Base-by-base conservation (phyloP, 2,113 vertebrate genomes). In the Myocastor coypus region DNA sequence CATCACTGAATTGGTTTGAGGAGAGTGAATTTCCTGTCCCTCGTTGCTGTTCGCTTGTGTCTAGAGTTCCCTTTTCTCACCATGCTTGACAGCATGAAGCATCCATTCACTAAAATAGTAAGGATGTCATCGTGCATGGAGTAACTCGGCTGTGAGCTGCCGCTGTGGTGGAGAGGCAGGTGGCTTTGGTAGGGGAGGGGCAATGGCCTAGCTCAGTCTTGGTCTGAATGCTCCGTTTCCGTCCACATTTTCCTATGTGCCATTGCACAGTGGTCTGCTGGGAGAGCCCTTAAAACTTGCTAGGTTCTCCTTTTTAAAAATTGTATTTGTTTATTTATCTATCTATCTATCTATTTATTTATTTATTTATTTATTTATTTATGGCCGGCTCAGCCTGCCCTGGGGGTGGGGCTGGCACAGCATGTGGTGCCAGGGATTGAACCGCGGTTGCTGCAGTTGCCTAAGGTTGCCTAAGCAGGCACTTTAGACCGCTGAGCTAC, bases 1-100 rank as follows among this genome's bases (percentile, higher is more conserved):
- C 87, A 93, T n/a, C 61, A 52, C 92, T 94, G 85, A 86, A 40
- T 97, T 92, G 64, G 81, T 87, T 68, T 93, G 87, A 95, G 80
- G 89, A 88, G 30, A 86, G 52, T 87, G 71, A 89, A 87, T 83
- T 46, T 42, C 55, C 68, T 55, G 26, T 34, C 80, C n/a, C 61
- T 91, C 50, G 24, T 83, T 81, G 6, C 92, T 71, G 86, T 84
- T 90, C 81, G 91, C 59, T 91, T 55, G 26, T 28, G 12, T 81
- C 73, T 96, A 88, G 77, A 86, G 66, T 91, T 95, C 17, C 75
- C 30, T 77, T 80, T 91, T 94, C 66, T 83, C 40, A 57, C 63
- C 57, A 90, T 52, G 20, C 86, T 95, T 80, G 57, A 85, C 50
- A 52, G 66, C 13, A 3, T 87, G 91, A 50, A 26, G 55, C 61